Evolutionary conservation across 1,140 invertebrate genomes (phyloP), one percentile per base, ranked within the genome.

Genomic region (Aphelenchoides fujianensis): DNA sequence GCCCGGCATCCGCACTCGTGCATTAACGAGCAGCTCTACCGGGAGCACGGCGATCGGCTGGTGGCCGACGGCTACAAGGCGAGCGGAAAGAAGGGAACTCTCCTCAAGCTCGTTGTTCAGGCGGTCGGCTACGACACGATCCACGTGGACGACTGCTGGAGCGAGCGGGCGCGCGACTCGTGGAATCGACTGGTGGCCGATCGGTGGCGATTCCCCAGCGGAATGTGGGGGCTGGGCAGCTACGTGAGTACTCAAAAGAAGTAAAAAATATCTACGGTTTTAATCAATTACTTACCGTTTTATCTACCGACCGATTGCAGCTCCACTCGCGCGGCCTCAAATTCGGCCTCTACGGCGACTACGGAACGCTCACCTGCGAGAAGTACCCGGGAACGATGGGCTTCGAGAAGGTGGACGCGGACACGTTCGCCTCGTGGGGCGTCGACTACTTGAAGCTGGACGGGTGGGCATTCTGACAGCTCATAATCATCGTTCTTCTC

Each of bases 261-360:
- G n/a, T 2, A n/a, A n/a, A n/a, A 16, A 16, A 52, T 61, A 28
- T 19, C 16, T 19, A 1, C 16, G n/a, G 41, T 48, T 12, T 48
- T 16, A 48, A 48, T 16, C 41, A 48, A 48, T 48, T 23, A 23
- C 23, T 48, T 48, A 48, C 12, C 41, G 12, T 48, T 48, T 23
- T 48, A 48, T 48, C 23, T 16, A 48, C 12, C 12, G 12, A 16
- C 41, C 34, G 0, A 2, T 27, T 79, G 70, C n/a, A 96, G 94
- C 88, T 97, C 75, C 95, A 98, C 87, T 89, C 89, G 3, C 92
- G 91, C 86, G 93, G 92, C 54, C 86, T 98, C 1, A 97, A 96
- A 85, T 93, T 98, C 82, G 95, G 95, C 23, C 95, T 97, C 71
- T 98, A 98, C 84, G 93, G 95, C 85, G 94, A 97, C 85, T 96